These are phyloP conservation scores for Cheirogaleus medius DNA, from an alignment of 2,113 vertebrate species.

Conservation along the genomic window DNA sequence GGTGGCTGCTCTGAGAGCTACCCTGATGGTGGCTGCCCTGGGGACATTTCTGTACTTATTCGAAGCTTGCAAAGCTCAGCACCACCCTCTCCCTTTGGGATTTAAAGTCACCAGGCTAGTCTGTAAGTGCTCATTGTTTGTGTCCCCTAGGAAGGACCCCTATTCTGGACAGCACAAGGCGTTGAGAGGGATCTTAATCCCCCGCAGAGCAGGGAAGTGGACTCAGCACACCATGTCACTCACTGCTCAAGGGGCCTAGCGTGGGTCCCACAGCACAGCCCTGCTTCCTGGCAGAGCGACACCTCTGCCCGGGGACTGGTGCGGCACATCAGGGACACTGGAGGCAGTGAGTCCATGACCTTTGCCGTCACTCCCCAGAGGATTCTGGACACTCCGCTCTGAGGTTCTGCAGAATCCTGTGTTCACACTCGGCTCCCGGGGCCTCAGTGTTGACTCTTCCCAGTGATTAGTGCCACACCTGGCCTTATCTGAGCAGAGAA, in stretches of 20 bases:
- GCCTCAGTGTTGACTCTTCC: background rate
- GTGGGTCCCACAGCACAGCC: background rate
- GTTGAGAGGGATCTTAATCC: background rate
- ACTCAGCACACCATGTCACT: background rate
- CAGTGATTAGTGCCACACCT: background rate
- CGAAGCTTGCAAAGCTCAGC: background rate
- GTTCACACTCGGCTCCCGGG: background rate
- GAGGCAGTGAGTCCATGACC: accelerated
- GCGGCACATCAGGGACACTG: background rate
- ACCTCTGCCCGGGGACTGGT: background rate
- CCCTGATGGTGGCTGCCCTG: background rate
- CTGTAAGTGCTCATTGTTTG: background rate
- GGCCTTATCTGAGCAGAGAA: background rate
- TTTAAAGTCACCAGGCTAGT: background rate
- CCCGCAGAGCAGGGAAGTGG: background rate
- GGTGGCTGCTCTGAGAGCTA: background rate
- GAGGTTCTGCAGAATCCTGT: background rate
- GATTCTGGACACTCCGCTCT: background rate
- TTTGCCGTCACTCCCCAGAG: background rate
- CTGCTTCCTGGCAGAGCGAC: background rate
- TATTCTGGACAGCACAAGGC: background rate
- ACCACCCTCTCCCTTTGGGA: background rate
- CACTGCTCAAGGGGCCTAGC: background rate
- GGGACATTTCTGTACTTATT: background rate
- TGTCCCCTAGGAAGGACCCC: background rate